Evolutionary conservation across 2,888 invertebrate species (phyloP), one percentile per base, ranked within the genome.

Genomic region (Xanthorhoe spadicearia): DNA sequence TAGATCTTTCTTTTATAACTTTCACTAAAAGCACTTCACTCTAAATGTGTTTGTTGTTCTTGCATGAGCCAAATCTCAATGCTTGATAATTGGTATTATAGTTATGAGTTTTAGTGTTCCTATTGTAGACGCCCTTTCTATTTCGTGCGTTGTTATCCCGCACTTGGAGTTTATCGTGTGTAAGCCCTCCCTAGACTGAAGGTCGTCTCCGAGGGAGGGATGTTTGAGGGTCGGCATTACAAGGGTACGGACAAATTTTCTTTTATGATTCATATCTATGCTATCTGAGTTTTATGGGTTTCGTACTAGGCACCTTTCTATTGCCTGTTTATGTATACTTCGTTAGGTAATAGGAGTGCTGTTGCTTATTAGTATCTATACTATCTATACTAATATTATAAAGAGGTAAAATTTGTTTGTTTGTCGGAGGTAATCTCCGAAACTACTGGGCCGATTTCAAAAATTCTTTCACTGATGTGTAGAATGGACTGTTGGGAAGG

Each of bases 191-290:
- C 77, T 69, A 61, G 56, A 61, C 52, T 71, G 72, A 81, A 81
- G 74, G 78, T 78, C 72, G 73, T 75, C 72, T 57, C 75, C 70
- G 64, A 69, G 76, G 75, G 64, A 69, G 76, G 75, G 78, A 73
- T 70, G 69, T 72, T 74, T 70, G 71, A 72, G 76, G 72, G 68
- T 68, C 68, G 65, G 64, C 62, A 73, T 74, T 75, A 77, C 75
- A 74, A 70, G 81, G 79, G 78, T 77, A 69, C 66, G 74, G 67
- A 70, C 75, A 75, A 77, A 76, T 78, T 77, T 74, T 66, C 68
- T 78, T 80, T 81, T 81, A 74, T 77, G 67, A 66, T 66, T 65
- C 74, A 74, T 77, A 76, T 77, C 73, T 76, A 70, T 64, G 71
- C 73, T 73, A 73, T 76, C 74, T 72, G 66, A 69, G 64, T 77